phyloP scores from a whole-genome alignment of 2,888 invertebrate species.

The Petrophora chlorosata region DNA sequence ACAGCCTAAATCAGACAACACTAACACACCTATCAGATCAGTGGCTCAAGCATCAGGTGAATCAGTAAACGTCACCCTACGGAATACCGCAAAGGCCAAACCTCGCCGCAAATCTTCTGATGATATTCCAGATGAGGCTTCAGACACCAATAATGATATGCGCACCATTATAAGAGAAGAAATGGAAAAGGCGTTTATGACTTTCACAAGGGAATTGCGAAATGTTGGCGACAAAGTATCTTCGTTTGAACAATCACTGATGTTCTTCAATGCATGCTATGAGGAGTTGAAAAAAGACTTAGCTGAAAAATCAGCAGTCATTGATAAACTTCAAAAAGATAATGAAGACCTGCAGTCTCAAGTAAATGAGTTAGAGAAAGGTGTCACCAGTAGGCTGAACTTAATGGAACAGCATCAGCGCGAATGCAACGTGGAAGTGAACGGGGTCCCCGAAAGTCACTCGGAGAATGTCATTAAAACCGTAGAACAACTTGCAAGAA shows the following conservation, averaged over 20 bases:
- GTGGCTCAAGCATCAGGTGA: background rate
- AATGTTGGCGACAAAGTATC: no score
- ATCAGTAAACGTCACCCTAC: background rate
- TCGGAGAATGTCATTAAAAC: no score
- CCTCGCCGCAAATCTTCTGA: background rate
- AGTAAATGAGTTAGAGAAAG: background rate
- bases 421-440: conserved; percentile 6
- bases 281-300: conserved; percentile 1
- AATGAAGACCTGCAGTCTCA: no score
- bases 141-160: background rate
- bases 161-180: no score
- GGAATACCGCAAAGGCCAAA: background rate
- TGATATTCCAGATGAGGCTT: background rate
- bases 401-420: conserved; percentile 1
- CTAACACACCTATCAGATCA: background rate
- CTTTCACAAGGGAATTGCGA: no score
- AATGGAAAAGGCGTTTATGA: no score
- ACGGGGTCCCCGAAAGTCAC: background rate
- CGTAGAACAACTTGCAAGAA: background rate
- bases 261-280: background rate
- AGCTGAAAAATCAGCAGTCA: background rate
- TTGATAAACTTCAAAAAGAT: background rate
- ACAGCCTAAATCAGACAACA: background rate
- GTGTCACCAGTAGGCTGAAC: background rate
- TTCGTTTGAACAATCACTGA: no score